Evolutionary conservation across 2,113 vertebrate genomes (phyloP), one percentile per base, ranked within the genome.

Genomic region (Globicephala melas): DNA sequence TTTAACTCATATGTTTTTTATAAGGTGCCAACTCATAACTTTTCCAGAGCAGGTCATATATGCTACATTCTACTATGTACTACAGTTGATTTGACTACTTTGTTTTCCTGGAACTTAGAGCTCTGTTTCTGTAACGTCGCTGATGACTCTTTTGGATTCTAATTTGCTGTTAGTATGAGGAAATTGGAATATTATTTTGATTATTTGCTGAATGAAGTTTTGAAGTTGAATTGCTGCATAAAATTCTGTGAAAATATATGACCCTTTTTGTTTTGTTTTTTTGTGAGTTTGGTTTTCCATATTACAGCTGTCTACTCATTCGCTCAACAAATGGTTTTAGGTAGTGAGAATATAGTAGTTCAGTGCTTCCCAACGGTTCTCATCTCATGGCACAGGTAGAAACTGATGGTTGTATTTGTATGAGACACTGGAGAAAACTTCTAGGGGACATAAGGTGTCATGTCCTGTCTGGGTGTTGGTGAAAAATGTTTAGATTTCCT

Each of bases 81-180:
- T 87, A 70, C 31, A 91, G 9, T 73, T 71, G 26, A 10, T 83
- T 84, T 94, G 50, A 91, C 70, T 36, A 58, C 4, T 36, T 83
- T 94, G 13, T 63, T 87, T 89, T 91, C 11, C 26, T 89, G 55
- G 62, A 95, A 89, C 6, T 38, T 58, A 58, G 58, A 82, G 76
- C 53, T 58, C 53, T 80, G 71, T 77, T 91, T 88, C 47, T 93
- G 33, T 92, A 67, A 97, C 8, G 15, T 70, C 47, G 63, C 33
- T 71, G 63, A 83, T 85, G 36, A 89, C 28, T 60, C 36, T 63
- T 86, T 92, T 47, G 47, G 47, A 81, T 97, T 95, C 68, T 91
- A 33, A 89, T 82, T 70, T 83, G 50, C 44, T 63, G 0, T 65
- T 93, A 23, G 23, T 79, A 47, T 71, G 36, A 91, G 41, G 70